Evolutionary conservation across 64 coral and sea anemone species (phyloP).

Genomic region (Stichodactyla helianthus): DNA sequence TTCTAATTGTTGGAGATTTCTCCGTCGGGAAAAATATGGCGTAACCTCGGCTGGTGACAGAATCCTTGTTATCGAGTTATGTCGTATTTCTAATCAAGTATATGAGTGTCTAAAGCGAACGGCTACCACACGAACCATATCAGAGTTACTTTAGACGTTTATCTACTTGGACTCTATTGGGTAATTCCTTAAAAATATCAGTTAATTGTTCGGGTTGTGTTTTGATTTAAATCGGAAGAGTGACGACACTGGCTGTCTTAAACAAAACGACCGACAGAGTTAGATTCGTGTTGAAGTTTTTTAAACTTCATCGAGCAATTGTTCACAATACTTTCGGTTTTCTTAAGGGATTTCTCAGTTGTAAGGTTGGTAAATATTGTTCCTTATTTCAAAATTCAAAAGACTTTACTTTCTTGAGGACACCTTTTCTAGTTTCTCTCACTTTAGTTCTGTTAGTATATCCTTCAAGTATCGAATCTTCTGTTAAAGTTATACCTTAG

Average conservation of each 20-base stretch:
- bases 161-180: background rate
- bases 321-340: background rate
- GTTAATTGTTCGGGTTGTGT: background rate
- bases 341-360: background rate
- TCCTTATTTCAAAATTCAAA: background rate
- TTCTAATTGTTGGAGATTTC: slow-evolving; percentile 18
- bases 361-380: background rate
- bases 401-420: background rate
- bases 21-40: slow-evolving; percentile 11
- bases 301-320: background rate
- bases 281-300: background rate
- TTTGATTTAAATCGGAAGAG: slow-evolving; percentile 14
- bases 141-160: background rate
- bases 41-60: slow-evolving; percentile 2
- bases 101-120: background rate
- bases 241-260: slow-evolving; percentile 1
- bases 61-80: background rate
- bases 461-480: background rate
- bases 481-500: too few species aligned
- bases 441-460: background rate
- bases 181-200: background rate
- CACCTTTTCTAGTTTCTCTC: background rate
- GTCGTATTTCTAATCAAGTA: slow-evolving; percentile 2
- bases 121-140: background rate
- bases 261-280: background rate